These are phyloP conservation scores for Argopecten irradians DNA, from an alignment of 1,140 invertebrate species.

Conservation along the genomic window DNA sequence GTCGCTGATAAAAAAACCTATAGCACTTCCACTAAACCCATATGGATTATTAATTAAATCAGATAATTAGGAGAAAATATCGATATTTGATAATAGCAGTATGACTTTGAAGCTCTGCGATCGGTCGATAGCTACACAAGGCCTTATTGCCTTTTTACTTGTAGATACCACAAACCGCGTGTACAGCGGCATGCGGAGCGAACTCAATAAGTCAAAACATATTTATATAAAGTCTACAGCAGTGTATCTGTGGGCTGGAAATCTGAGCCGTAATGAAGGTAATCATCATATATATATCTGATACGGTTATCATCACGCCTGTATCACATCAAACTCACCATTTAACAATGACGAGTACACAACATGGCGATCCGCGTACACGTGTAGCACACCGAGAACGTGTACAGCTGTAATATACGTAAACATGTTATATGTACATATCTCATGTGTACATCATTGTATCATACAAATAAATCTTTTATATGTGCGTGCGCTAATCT, in stretches of 20 bases:
- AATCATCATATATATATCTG: not conserved
- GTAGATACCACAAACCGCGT: not conserved
- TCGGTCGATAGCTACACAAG: not conserved
- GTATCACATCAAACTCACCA: too few relatives aligned
- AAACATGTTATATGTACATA: too few relatives aligned
- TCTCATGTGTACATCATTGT: too few relatives aligned
- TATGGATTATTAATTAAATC: slow-evolving; percentile 24
- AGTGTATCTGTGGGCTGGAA: too few relatives aligned
- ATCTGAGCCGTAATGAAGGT: too few relatives aligned
- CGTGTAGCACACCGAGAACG: too few relatives aligned
- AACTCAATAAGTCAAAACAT: not conserved
- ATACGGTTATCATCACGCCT: too few relatives aligned
- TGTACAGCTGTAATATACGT: too few relatives aligned
- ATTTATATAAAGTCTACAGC: not conserved
- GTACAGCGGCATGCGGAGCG: not conserved
- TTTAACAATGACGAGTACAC: too few relatives aligned
- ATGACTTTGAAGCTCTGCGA: not conserved
- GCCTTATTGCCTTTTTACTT: not conserved
- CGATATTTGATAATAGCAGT: slow-evolving; percentile 12
- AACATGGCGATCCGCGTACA: too few relatives aligned
- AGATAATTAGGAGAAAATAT: slow-evolving; percentile 18
- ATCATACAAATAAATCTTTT: too few relatives aligned
- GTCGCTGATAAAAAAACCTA: not conserved
- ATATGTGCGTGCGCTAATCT: too few relatives aligned
- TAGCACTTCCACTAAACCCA: not conserved